Evolutionary conservation across 2,113 vertebrate species (phyloP).

Genomic region (Pseudonaja textilis): DNA sequence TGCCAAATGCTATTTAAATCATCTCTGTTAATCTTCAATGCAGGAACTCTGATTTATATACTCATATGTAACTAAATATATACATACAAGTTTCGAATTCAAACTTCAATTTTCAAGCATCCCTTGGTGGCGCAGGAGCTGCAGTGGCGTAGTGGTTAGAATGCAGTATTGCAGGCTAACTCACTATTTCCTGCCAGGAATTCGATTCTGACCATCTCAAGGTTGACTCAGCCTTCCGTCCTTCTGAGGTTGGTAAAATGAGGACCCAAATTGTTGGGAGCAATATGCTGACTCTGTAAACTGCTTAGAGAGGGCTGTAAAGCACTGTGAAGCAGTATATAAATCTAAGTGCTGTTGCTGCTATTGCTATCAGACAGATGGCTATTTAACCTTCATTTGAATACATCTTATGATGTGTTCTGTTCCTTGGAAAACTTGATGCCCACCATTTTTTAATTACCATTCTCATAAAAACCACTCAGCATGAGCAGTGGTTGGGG

Average conservation of each 20-base stretch:
- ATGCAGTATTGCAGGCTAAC: background rate
- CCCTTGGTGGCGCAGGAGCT: background rate
- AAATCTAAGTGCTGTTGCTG: background rate
- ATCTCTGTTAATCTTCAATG: background rate
- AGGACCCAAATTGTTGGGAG: background rate
- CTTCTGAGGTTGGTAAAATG: background rate
- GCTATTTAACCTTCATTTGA: background rate
- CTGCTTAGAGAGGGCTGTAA: background rate
- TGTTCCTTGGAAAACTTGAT: background rate
- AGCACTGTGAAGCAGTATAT: background rate
- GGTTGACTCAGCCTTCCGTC: background rate
- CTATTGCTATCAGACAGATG: background rate
- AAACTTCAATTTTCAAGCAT: background rate
- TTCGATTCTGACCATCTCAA: background rate
- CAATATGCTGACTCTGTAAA: background rate
- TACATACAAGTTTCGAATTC: background rate
- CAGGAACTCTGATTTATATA: background rate
- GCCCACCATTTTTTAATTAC: background rate
- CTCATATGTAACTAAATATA: background rate
- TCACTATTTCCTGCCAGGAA: background rate
- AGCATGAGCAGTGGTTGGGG: background rate
- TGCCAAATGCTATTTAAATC: background rate
- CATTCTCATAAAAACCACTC: background rate
- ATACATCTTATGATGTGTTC: background rate
- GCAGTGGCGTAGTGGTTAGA: too few relatives aligned